phyloP scores from a whole-genome alignment of 2,888 invertebrate species.

The Acanthosepion lycidas region DNA sequence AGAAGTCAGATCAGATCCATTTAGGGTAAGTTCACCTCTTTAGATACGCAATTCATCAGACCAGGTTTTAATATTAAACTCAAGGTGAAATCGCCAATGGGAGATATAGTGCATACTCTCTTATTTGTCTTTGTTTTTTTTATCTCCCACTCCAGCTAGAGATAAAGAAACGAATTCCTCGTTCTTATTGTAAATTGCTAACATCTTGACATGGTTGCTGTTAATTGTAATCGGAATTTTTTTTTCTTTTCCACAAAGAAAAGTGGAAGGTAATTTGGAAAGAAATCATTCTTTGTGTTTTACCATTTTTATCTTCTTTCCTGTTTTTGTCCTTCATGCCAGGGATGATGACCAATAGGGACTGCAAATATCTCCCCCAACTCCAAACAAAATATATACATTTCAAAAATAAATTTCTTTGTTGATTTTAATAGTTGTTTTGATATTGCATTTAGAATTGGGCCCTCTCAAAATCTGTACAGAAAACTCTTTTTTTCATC shows the following conservation, averaged over 20 bases:
- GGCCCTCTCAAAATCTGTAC: too few species aligned
- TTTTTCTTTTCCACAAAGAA: neutral
- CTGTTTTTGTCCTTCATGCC: too few species aligned
- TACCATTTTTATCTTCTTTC: too few species aligned
- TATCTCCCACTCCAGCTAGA: neutral
- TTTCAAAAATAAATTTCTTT: too few species aligned
- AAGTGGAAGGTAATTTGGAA: neutral
- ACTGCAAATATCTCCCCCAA: too few species aligned
- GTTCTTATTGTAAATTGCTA: neutral
- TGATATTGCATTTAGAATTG: too few species aligned
- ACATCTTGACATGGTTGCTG: too few species aligned
- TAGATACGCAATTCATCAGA: constrained; percentile 6
- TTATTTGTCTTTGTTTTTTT: neutral
- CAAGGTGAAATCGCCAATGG: constrained; percentile 6
- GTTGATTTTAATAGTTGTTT: too few species aligned
- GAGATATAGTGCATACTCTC: neutral
- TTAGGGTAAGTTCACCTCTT: neutral
- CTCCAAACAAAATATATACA: too few species aligned
- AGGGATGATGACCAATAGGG: too few species aligned
- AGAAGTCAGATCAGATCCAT: neutral
- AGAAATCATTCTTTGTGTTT: neutral
- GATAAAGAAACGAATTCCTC: neutral
- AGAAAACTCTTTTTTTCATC: too few species aligned
- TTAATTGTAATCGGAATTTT: neutral
- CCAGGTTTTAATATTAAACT: neutral